Conservation (phyloP, 2,888 invertebrate genomes). For the Lissonota sp. region DNA sequence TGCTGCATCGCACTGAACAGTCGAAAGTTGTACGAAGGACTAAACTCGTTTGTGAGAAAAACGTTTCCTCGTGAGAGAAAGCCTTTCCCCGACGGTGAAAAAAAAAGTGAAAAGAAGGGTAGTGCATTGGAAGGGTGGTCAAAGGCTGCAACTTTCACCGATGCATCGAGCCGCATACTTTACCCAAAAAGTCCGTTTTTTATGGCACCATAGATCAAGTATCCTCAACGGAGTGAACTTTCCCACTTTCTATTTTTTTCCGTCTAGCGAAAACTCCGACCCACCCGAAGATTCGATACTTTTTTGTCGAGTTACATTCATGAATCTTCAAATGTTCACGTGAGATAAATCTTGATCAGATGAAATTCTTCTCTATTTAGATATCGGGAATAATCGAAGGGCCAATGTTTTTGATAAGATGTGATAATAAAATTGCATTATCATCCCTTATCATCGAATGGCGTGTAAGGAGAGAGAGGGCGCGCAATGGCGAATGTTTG, state of each 20-base stretch:
- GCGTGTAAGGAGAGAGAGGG: conserved; percentile 30
- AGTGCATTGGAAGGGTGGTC: conserved; percentile 62
- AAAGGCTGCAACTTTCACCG: conserved; percentile 65
- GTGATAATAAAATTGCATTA: conserved; percentile 19
- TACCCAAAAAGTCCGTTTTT: conserved; percentile 75
- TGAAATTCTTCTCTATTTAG: background rate
- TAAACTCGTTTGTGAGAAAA: conserved; percentile 34
- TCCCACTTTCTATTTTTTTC: conserved; percentile 55
- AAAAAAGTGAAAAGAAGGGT: conserved; percentile 69
- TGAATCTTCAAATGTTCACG: no score
- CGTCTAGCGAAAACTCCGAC: no score
- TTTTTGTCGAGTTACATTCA: no score
- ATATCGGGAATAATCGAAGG: conserved; percentile 2
- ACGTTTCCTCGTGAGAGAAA: conserved; percentile 67
- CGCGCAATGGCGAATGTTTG: conserved; percentile 24
- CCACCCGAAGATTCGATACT: no score
- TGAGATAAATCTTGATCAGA: no score
- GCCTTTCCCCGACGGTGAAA: conserved; percentile 72
- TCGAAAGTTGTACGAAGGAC: conserved; percentile 36
- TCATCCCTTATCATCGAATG: conserved; percentile 6
- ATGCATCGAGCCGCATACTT: conserved; percentile 62
- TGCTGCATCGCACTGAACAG: conserved; percentile 23
- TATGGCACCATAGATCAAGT: conserved; percentile 70
- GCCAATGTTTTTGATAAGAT: conserved; percentile 8
- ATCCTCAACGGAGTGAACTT: conserved; percentile 42